Conservation (phyloP, 2,797 vertebrate species). For the Xenopus petersii region DNA sequence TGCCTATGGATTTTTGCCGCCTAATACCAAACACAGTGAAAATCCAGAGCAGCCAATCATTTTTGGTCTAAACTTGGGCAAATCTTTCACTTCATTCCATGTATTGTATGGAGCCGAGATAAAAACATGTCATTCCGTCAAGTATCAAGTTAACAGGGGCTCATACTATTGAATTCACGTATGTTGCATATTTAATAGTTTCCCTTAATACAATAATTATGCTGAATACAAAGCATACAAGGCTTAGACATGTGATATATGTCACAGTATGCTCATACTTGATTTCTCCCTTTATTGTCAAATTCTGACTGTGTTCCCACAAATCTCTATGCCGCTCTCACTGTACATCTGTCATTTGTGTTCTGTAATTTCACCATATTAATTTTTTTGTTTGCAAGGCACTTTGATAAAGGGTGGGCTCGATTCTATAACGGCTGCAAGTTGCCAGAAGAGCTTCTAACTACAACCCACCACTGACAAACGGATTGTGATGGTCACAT, state of each 20-base stretch:
- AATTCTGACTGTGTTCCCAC: background rate
- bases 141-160: no score
- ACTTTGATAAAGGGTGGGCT: constrained; percentile 53
- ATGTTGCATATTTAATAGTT: no score
- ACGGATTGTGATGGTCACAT: constrained; percentile 64
- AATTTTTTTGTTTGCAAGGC: constrained; percentile 46
- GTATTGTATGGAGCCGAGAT: no score
- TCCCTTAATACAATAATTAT: constrained; percentile 1
- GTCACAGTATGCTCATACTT: constrained; percentile 13
- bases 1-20: no score
- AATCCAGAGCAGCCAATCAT: no score
- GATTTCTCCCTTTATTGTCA: constrained; percentile 34
- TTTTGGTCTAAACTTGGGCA: no score
- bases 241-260: background rate
- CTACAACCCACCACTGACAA: constrained; percentile 60
- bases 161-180: no score
- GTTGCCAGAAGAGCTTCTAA: constrained; percentile 54
- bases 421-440: constrained; percentile 51
- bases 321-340: constrained; percentile 3
- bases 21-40: no score
- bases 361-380: constrained; percentile 23
- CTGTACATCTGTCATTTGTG: constrained; percentile 25
- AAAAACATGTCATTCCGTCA: no score
- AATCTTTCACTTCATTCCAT: no score
- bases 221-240: constrained; percentile 5